These are phyloP conservation scores for Embiotoca jacksoni DNA, from an alignment of 2,113 vertebrate genomes.

Conservation along the genomic window DNA sequence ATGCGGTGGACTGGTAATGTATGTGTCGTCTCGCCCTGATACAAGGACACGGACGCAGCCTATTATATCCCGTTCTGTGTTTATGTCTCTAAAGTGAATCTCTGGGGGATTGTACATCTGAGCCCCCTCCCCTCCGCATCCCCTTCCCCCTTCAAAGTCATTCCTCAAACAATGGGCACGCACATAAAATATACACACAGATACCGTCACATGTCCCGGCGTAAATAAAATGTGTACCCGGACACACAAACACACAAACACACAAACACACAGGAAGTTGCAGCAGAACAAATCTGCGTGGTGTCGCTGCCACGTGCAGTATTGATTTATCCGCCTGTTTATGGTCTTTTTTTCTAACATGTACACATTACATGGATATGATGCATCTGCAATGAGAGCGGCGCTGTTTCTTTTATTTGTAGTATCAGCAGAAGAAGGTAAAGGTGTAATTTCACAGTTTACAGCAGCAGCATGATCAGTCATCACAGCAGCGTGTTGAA, in stretches of 20 bases:
- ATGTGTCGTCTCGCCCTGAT: slow-evolving; percentile 53
- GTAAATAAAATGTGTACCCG: slow-evolving; percentile 33
- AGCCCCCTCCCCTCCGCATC: not conserved
- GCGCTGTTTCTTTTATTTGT: slow-evolving; percentile 38
- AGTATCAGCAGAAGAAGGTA: slow-evolving; percentile 25
- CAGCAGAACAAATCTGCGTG: slow-evolving; percentile 11
- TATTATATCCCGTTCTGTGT: slow-evolving; percentile 53
- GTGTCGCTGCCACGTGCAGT: slow-evolving; percentile 8
- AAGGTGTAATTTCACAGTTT: slow-evolving; percentile 44
- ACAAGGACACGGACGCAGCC: slow-evolving; percentile 66
- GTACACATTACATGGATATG: slow-evolving; percentile 46
- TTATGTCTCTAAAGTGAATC: slow-evolving; percentile 58
- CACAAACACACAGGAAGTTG: slow-evolving; percentile 11
- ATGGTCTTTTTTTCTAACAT: slow-evolving; percentile 26
- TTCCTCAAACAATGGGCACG: slow-evolving; percentile 42
- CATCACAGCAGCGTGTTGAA: slow-evolving; percentile 3
- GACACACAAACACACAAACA: slow-evolving; percentile 13
- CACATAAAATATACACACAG: slow-evolving; percentile 35
- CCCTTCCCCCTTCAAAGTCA: slow-evolving; percentile 40
- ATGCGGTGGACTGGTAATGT: slow-evolving; percentile 60
- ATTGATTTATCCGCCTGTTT: slow-evolving; percentile 56
- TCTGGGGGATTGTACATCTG: slow-evolving; percentile 43
- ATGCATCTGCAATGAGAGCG: slow-evolving; percentile 19
- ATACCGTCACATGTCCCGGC: slow-evolving; percentile 2
- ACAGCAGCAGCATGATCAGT: slow-evolving; percentile 19